Base-by-base conservation (phyloP, 2,113 vertebrate genomes). In the Junco hyemalis region DNA sequence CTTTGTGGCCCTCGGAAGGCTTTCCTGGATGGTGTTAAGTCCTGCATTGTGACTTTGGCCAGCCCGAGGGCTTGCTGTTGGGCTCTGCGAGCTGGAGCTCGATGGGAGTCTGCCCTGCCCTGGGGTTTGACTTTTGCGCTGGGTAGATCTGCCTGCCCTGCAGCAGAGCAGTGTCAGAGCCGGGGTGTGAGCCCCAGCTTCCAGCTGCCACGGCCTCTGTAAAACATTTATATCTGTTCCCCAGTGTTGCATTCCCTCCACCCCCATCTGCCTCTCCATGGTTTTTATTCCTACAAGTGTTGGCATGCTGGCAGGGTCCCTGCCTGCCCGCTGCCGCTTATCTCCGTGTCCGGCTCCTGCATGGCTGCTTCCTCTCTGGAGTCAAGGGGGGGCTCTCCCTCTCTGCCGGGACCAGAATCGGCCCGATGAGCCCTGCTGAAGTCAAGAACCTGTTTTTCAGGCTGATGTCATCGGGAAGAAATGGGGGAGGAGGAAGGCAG, bases 391-490 rank as follows among this genome's bases (percentile, higher is more conserved):
- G 48, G 14, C 72, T 91, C 69, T 70, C 6, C 47, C 16, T 44
- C 76, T 84, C 80, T 6, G 2, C 35, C 4, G 12, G 87, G 77
- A 96, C 78, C 78, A 25, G 51, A 57, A 68, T 92, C 9, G 1
- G 71, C 76, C 82, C 9, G 50, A 92, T 70, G 86, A 88, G 73
- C 57, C 93, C 51, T 91, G 95, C 90, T 68, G 88, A 93, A 96
- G 95, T 94, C 86, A 76, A 79, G 88, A 97, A 96, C 96, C 92
- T 96, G 95, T 95, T 97, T 97, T 95, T 92, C 95, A 97, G 94
- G 95, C 94, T 89, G 79, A 95, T 95, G 96, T 94, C 92, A 96
- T 95, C 63, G 57, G 87, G 61, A 92, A 97, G 96, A 93, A 90
- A 91, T 90, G 91, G 93, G 90, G 95, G 94, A 95, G 94, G 93